A percentile compares a stretch with the other conserved stretches of the same genome.
Conservation (phyloP, 1,140 invertebrate genomes). For the Bombus pyrosoma region DNA sequence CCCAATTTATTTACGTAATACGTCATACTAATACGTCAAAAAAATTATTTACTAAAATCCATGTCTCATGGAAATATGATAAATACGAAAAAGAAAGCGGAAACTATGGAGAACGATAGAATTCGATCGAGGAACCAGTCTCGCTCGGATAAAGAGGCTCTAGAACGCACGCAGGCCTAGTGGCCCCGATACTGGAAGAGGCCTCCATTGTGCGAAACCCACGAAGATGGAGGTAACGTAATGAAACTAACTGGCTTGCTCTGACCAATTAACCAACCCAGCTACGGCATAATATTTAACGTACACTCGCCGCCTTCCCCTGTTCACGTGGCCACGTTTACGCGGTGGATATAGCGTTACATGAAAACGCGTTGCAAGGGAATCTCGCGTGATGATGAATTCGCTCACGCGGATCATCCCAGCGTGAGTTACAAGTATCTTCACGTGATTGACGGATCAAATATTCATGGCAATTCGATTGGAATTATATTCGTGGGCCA, state of each 20-base stretch:
- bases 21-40: neutral
- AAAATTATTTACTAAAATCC: neutral
- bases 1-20: too few species aligned
- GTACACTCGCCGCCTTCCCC: constrained; percentile 57
- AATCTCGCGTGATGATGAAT: constrained; percentile 12
- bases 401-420: neutral
- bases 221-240: constrained; percentile 79
- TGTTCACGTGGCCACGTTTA: constrained; percentile 50
- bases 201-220: constrained; percentile 72
- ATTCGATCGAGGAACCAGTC: neutral
- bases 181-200: constrained; percentile 72
- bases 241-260: constrained; percentile 79
- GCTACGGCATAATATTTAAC: constrained; percentile 73
- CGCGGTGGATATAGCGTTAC: constrained; percentile 40
- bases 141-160: constrained; percentile 35
- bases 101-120: too few species aligned
- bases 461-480: neutral
- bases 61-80: too few species aligned
- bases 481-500: neutral
- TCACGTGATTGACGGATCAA: neutral
- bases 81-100: neutral
- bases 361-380: constrained; percentile 31
- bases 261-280: constrained; percentile 76
- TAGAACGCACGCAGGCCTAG: constrained; percentile 61
- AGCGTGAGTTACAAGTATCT: neutral